Percentiles rank a stretch among this genome's conserved stretches.
phyloP scores from a whole-genome alignment of 2,797 vertebrate species.

The Protosalanx chinensis region DNA sequence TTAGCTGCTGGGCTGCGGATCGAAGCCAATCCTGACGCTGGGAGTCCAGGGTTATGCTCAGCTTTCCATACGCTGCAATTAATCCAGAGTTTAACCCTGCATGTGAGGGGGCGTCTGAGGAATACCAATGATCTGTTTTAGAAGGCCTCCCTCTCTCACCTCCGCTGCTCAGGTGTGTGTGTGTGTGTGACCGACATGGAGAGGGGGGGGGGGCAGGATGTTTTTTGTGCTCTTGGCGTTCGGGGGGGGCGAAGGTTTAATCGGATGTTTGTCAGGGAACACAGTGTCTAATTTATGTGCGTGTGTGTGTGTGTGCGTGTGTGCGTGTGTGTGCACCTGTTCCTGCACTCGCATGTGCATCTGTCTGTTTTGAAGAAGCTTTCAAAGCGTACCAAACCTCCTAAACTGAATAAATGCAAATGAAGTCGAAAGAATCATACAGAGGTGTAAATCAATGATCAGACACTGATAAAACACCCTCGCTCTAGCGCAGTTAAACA shows the following conservation, averaged over 20 bases:
- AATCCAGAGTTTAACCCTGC: constrained; percentile 68
- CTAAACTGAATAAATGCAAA: not conserved
- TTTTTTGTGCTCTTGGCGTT: constrained; percentile 4
- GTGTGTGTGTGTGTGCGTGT: too few relatives aligned
- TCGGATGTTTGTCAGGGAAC: constrained; percentile 1
- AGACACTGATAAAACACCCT: constrained; percentile 29
- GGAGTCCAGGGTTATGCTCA: constrained; percentile 71
- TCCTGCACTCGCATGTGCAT: not conserved
- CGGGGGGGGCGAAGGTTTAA: not conserved
- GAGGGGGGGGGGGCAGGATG: not conserved
- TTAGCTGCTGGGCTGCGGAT: constrained; percentile 64
- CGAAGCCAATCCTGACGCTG: constrained; percentile 69
- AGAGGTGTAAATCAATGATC: constrained; percentile 22
- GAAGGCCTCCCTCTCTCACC: constrained; percentile 31
- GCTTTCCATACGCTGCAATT: constrained; percentile 71
- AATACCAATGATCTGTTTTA: constrained; percentile 76
- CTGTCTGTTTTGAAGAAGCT: not conserved
- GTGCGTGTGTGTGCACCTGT: not conserved
- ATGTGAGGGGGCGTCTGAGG: constrained; percentile 55
- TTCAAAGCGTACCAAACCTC: not conserved
- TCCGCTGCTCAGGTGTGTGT: constrained; percentile 35
- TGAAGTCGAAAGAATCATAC: constrained; percentile 19
- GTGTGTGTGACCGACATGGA: not conserved
- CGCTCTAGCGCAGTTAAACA: constrained; percentile 36
- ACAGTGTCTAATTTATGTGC: not conserved